Percentiles rank a stretch among this genome's conserved stretches.
Evolutionary conservation across 2,888 invertebrate genomes (phyloP).

Genomic region (Eudasyphora cyanicolor): DNA sequence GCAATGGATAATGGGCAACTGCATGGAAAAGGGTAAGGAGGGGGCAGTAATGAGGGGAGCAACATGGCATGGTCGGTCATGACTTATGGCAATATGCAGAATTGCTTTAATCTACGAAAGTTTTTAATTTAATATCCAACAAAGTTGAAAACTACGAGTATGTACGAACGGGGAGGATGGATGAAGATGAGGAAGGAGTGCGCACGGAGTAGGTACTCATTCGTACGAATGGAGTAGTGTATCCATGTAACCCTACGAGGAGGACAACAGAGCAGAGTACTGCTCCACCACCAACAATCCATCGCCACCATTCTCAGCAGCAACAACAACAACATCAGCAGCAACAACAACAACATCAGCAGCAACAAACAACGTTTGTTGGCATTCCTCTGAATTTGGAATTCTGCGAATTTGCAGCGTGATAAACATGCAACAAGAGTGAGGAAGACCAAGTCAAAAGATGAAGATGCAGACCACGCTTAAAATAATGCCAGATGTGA

Average conservation of each 20-base stretch:
- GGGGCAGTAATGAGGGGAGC: not conserved
- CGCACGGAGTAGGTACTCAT: too few relatives aligned
- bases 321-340: too few relatives aligned
- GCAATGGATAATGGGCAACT: constrained; percentile 28
- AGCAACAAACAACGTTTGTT: constrained; percentile 46
- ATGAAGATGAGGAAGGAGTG: too few relatives aligned
- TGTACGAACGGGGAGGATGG: too few relatives aligned
- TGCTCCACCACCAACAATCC: not conserved
- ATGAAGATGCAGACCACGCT: constrained; percentile 53
- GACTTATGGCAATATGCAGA: constrained; percentile 66
- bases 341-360: too few relatives aligned
- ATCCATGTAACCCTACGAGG: not conserved
- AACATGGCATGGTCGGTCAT: constrained; percentile 60
- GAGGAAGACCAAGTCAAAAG: constrained; percentile 52
- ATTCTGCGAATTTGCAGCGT: constrained; percentile 73
- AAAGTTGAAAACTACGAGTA: constrained; percentile 34
- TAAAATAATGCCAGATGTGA: constrained; percentile 66
- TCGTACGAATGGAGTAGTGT: not conserved
- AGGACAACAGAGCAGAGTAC: too few relatives aligned
- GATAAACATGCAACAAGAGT: constrained; percentile 65
- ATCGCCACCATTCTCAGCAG: constrained; percentile 32
- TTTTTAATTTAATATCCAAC: constrained; percentile 64
- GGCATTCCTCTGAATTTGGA: constrained; percentile 76
- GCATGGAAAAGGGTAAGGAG: constrained; percentile 1
- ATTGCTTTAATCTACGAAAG: constrained; percentile 64